Conservation (phyloP, 1,140 invertebrate species). For the Drosophila neocordata region DNA sequence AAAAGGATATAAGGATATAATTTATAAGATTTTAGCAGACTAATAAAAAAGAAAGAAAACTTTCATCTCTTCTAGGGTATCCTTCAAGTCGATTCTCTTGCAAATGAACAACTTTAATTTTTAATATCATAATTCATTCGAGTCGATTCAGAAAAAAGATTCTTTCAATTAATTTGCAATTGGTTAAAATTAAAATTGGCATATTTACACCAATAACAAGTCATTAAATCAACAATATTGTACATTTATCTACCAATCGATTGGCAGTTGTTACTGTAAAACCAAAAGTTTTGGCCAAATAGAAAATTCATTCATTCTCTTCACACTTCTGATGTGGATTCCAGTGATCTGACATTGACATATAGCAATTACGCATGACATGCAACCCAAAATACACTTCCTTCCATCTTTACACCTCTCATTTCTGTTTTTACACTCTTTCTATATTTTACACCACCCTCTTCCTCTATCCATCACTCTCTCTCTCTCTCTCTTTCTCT, state of each 20-base stretch:
- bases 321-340: conserved; percentile 1
- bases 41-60: no score
- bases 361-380: conserved; percentile 76
- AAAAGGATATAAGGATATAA: no score
- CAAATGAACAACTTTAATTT: neutral
- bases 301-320: conserved; percentile 14
- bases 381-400: conserved; percentile 28
- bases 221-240: conserved; percentile 37
- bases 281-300: conserved; percentile 32
- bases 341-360: conserved; percentile 61
- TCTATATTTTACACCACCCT: no score
- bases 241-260: conserved; percentile 15
- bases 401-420: neutral
- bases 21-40: no score
- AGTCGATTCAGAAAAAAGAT: neutral
- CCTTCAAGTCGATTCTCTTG: neutral
- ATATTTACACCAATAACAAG: conserved; percentile 23
- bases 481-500: neutral
- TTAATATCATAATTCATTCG: conserved; percentile 1
- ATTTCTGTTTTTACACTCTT: neutral
- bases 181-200: conserved; percentile 9
- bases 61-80: neutral
- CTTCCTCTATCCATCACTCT: no score
- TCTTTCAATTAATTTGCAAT: conserved; percentile 2
- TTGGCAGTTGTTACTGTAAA: conserved; percentile 21